Conservation (phyloP, 2,888 invertebrate species). For the Aproaerema taeniolella region DNA sequence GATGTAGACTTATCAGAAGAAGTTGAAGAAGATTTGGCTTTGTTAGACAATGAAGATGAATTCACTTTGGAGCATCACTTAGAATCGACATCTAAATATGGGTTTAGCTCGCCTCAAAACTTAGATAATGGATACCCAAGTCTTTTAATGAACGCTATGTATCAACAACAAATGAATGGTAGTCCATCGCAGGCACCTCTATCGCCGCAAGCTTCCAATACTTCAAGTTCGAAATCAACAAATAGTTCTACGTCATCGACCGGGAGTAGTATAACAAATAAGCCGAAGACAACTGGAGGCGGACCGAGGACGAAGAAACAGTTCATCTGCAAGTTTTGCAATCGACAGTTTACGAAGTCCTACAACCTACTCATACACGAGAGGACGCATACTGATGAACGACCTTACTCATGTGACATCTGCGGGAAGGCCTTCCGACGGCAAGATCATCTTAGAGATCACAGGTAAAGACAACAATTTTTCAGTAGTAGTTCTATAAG, state of each 20-base stretch:
- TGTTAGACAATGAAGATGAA: constrained; percentile 86
- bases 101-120: constrained; percentile 70
- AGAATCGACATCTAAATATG: constrained; percentile 64
- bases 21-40: constrained; percentile 84
- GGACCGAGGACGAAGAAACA: constrained; percentile 96
- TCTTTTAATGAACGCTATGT: constrained; percentile 82
- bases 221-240: constrained; percentile 59
- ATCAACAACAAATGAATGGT: constrained; percentile 75
- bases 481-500: constrained; percentile 14
- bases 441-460: constrained; percentile 96
- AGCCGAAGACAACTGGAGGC: constrained; percentile 66
- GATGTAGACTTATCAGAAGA: constrained; percentile 83
- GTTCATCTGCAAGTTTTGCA: constrained; percentile 99
- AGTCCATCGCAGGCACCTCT: constrained; percentile 64
- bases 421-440: constrained; percentile 98
- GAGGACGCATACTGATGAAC: constrained; percentile 97
- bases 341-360: constrained; percentile 97
- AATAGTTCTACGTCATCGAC: constrained; percentile 67
- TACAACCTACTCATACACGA: constrained; percentile 98
- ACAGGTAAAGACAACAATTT: no score
- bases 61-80: constrained; percentile 78
- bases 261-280: constrained; percentile 61
- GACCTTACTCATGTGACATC: constrained; percentile 98
- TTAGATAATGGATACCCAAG: constrained; percentile 84
- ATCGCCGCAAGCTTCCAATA: constrained; percentile 63